Evolutionary conservation across 1,140 invertebrate genomes (phyloP), one percentile per base, ranked within the genome.

Genomic region (Aphelenchoides besseyi): DNA sequence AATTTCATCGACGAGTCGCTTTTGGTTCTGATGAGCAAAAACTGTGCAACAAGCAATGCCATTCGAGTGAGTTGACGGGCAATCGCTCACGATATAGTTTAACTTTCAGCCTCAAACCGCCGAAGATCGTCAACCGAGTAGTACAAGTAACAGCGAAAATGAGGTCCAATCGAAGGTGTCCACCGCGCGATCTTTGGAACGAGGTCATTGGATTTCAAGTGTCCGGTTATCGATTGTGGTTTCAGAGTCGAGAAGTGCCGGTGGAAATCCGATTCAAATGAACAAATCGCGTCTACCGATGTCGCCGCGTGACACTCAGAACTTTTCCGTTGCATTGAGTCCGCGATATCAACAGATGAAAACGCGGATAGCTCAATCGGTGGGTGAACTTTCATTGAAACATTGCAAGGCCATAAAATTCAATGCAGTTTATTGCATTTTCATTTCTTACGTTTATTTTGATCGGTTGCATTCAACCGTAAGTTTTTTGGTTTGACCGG

Each of bases 1-100:
- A 36, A 26, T 16, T 66, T 36, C 63, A 37, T 66, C 8, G 63
- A 66, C 63, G 63, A 66, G 36, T 66, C 63, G 32, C 63, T 66
- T 33, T n/a, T 36, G 36, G 63, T 66, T 26, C 12, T 66, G 63
- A 12, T 66, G 63, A 37, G 32, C 30, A 33, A 66, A 33, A 66
- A 59, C 32, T 59, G 63, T 3, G 12, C n/a, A 41, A 16, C n/a
- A 2, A 2, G 33, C 28, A 33, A 37, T 66, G 16, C 36, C 1
- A 29, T 37, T 1, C 16, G 28, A 32, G 63, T 66, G 30, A 59
- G 54, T 59, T 59, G n/a, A 30, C 12, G 1, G 29, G 12, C 16
- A 26, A 28, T 57, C 9, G 9, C n/a, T 57, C n/a, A 16, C 0
- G 29, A 12, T 28, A 2, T 12, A 32, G 12, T 18, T 33, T 37